Evolutionary conservation across 1,140 invertebrate genomes (phyloP), one percentile per base, ranked within the genome.

Genomic region (Brachionus calyciflorus): DNA sequence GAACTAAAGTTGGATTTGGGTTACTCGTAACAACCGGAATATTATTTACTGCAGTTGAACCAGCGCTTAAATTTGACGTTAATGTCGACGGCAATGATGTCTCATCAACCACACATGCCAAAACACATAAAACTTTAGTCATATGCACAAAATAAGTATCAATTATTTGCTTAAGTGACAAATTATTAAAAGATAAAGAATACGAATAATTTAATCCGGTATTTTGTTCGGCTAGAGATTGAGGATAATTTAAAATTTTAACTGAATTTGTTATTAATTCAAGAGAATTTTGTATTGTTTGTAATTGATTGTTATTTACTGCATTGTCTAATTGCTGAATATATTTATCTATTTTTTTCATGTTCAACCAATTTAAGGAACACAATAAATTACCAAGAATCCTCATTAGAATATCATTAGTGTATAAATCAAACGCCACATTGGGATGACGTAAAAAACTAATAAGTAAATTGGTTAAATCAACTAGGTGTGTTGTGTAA

Each of bases 71-170:
- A 81, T 80, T 85, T 85, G 55, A 87, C 85, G 3, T 85, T 85
- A 79, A 87, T 48, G 88, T 85, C 0, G 89, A 83, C 44, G 87
- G 86, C 60, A 90, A 86, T 9, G 79, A 77, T 51, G 89, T 85
- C 70, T 92, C 91, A 79, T 92, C 91, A 53, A 92, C 88, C 49
- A 92, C 88, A 81, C 91, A 90, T 19, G 89, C 88, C 80, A 90
- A 89, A 49, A 91, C 89, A 81, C 91, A 91, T 24, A 92, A 80
- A 44, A 92, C 81, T 81, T 90, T 89, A 40, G 90, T 81, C 0
- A 90, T 86, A 78, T 92, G 90, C 40, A 84, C 87, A 7, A 92
- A 83, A 17, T 91, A 87, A 40, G 88, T 83, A 79, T 91, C 90
- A 49, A 87, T 85, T 41, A 85, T 80, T 33, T 82, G 80, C 41